A percentile compares a stretch with the other conserved stretches of the same genome.
Conservation (phyloP, 2,888 invertebrate genomes). For the Eurytoma californica region DNA sequence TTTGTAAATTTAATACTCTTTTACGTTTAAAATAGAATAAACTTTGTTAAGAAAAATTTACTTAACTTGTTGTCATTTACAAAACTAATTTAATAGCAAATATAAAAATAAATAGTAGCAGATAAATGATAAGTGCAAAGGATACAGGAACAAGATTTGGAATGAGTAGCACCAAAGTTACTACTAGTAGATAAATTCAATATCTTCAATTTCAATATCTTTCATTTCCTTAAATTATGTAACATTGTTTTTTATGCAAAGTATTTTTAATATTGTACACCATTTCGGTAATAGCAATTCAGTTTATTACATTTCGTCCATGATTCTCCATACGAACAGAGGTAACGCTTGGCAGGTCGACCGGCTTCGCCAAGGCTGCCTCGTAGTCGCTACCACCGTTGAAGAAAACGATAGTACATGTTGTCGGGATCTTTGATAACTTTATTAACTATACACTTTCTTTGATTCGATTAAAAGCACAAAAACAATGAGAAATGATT, state of each 20-base stretch:
- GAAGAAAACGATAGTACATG: conserved; percentile 48
- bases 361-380: conserved; percentile 51
- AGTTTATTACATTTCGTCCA: conserved; percentile 70
- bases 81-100: no score
- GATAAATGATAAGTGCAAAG: not conserved
- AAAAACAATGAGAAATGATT: conserved; percentile 53
- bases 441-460: conserved; percentile 34
- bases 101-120: not conserved
- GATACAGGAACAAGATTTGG: no score
- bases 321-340: conserved; percentile 67
- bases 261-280: conserved; percentile 58
- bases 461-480: conserved; percentile 55
- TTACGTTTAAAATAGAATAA: no score
- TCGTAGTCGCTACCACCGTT: conserved; percentile 46
- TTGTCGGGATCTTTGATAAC: conserved; percentile 29
- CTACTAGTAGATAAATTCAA: conserved; percentile 39
- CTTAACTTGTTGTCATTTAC: no score
- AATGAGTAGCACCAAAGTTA: no score
- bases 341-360: conserved; percentile 63
- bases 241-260: conserved; percentile 58
- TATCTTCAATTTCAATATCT: conserved; percentile 53
- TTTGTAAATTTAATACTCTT: no score
- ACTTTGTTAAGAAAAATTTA: no score
- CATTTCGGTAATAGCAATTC: conserved; percentile 63
- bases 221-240: conserved; percentile 57